Conservation (phyloP, 2,113 vertebrate species). For the Scalopus aquaticus region DNA sequence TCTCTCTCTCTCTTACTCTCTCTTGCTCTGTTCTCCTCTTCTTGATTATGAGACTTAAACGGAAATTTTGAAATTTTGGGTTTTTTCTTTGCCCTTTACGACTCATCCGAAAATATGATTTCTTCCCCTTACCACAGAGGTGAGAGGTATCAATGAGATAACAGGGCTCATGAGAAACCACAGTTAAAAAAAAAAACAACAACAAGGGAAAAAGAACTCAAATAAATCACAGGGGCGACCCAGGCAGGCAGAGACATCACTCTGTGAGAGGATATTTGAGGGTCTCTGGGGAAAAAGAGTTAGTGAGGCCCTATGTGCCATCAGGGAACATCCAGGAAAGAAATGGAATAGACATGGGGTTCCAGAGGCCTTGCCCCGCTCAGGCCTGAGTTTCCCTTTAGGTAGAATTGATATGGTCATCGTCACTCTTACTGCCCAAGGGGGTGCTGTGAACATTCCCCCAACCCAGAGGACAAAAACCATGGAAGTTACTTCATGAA, state of each 20-base stretch:
- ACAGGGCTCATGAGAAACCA: constrained; percentile 73
- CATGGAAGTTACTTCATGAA: constrained; percentile 5
- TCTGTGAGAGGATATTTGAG: not conserved
- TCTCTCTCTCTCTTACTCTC: not conserved
- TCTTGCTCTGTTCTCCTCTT: constrained; percentile 66
- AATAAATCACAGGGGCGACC: constrained; percentile 63
- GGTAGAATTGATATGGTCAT: not conserved
- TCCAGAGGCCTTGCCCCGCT: not conserved
- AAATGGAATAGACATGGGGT: not conserved
- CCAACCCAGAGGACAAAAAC: not conserved
- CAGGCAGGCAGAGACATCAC: not conserved
- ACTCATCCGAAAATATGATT: constrained; percentile 81
- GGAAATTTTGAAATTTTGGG: constrained; percentile 82
- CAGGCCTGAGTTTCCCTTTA: constrained; percentile 11
- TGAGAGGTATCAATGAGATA: constrained; percentile 82
- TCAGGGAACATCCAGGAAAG: not conserved
- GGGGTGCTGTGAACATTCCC: not conserved
- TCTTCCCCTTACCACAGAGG: constrained; percentile 79
- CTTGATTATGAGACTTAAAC: constrained; percentile 80
- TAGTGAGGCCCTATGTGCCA: not conserved
- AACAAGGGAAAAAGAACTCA: constrained; percentile 16
- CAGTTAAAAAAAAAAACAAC: constrained; percentile 70
- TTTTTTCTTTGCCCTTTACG: constrained; percentile 82
- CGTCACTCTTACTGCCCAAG: not conserved
- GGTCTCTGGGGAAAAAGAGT: not conserved